Evolutionary conservation across 2,888 invertebrate genomes (phyloP), one percentile per base, ranked within the genome.

Genomic region (Drosophila multiciliata): DNA sequence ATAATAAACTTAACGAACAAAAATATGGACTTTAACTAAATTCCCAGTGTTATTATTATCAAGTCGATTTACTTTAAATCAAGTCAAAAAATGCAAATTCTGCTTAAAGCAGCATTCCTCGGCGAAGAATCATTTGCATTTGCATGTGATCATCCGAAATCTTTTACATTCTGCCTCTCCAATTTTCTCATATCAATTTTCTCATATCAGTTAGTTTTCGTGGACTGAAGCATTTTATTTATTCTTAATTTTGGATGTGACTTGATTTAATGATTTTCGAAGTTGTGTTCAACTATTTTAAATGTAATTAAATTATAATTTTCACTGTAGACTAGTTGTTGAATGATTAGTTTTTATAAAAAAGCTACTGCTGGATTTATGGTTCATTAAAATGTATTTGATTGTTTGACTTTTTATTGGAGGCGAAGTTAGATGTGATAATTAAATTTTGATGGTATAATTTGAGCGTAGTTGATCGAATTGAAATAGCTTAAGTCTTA

Each of bases 21-120:
- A 38, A 40, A 40, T n/a, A 0, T 7, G n/a, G 9, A 40, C 17
- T 17, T 17, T 17, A 8, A 8, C 17, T 17, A 38, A 38, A 33
- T 33, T 11, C 11, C 33, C 3, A 33, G 4, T 33, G 11, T 0
- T 12, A 35, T 35, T 35, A 35, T 35, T 40, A n/a, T n/a, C 17
- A 40, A 20, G 11, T 12, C 20, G 5, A 42, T 12, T 23, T 23
- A 3, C 15, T 7, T 48, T 23, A 3, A 23, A 33, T 62, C n/a
- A 59, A 23, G 7, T 9, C 49, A n/a, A 60, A 3, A 26, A 33
- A n/a, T 50, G 33, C 11, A 29, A 6, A 15, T 62, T 17, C 1
- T 65, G 62, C 33, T 7, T 33, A 0, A 40, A 20, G 33, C 50
- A 65, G 7, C 62, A 63, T 3, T 63, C 29, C 36, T 48, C 48